Percentiles rank a stretch among this genome's conserved stretches.
Evolutionary conservation across 35 echinoderm and acorn worm species (phyloP).

Genomic region (Ophiothrix spiculata): DNA sequence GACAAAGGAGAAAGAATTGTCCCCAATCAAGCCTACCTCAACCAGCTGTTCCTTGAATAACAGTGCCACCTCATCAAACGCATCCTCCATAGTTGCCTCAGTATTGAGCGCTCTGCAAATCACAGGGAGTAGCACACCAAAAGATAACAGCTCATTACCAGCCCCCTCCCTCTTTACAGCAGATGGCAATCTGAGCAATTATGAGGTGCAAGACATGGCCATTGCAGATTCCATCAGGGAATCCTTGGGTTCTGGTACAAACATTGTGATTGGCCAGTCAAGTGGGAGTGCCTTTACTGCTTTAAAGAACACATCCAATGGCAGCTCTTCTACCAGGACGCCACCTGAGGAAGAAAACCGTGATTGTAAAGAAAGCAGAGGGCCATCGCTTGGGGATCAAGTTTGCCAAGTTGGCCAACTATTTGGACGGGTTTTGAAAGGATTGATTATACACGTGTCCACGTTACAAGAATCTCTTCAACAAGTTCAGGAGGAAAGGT

Average conservation of each 20-base stretch:
- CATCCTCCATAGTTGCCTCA: slow-evolving; percentile 34
- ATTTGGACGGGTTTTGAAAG: slow-evolving; percentile 20
- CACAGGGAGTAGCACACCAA: neutral
- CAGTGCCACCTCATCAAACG: neutral
- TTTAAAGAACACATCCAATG: slow-evolving; percentile 18
- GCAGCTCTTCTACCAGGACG: neutral
- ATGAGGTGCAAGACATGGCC: neutral
- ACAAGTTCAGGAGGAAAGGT: slow-evolving; percentile 34
- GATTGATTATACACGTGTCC: neutral
- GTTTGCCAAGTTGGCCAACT: neutral
- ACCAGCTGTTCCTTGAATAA: neutral
- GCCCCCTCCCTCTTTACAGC: neutral
- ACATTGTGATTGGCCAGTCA: slow-evolving; percentile 25
- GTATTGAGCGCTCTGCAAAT: slow-evolving; percentile 32
- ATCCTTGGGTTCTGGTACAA: neutral
- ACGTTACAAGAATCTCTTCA: slow-evolving; percentile 8
- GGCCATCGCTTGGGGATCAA: slow-evolving; percentile 25
- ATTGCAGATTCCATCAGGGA: neutral
- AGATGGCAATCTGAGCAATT: neutral
- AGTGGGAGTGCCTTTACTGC: slow-evolving; percentile 37
- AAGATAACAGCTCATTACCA: neutral
- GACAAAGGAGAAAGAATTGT: neutral
- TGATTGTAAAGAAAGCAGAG: slow-evolving; percentile 5
- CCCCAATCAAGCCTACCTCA: neutral
- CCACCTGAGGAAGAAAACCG: neutral